A percentile compares a stretch with the other conserved stretches of the same genome.
Evolutionary conservation across 2,113 vertebrate species (phyloP).

Genomic region (Opisthocomus hoazin): DNA sequence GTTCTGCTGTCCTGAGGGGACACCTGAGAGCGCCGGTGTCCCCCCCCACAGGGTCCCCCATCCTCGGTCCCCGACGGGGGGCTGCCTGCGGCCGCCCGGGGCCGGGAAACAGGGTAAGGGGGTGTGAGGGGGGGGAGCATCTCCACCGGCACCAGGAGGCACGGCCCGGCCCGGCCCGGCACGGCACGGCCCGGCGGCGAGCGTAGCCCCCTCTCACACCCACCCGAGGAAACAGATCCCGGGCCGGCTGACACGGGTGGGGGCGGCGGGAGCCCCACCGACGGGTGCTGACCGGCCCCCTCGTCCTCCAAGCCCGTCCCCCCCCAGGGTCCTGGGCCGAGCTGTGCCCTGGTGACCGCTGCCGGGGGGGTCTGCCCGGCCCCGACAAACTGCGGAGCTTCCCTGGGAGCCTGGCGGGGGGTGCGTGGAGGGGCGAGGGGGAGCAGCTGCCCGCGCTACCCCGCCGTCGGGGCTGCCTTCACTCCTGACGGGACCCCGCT

Average conservation of each 20-base stretch:
- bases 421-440: too few relatives aligned
- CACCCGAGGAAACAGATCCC: not conserved
- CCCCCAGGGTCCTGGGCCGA: not conserved
- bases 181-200: not conserved
- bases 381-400: not conserved
- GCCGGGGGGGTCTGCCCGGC: not conserved
- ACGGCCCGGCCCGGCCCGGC: not conserved
- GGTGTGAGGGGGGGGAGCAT: not conserved
- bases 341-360: not conserved
- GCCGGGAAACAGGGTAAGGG: rapidly evolving
- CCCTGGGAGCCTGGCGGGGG: too few relatives aligned
- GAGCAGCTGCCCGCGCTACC: not conserved
- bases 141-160: not conserved
- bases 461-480: not conserved
- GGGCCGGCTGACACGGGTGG: not conserved
- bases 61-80: rapidly evolving
- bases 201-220: not conserved
- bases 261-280: not conserved
- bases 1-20: not conserved
- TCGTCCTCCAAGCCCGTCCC: not conserved
- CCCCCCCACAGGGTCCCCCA: not conserved
- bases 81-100: not conserved
- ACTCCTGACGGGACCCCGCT: not conserved
- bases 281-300: not conserved
- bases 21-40: not conserved